Evolutionary conservation across 2,797 vertebrate species (phyloP).

Genomic region (Cyclopterus lumpus): DNA sequence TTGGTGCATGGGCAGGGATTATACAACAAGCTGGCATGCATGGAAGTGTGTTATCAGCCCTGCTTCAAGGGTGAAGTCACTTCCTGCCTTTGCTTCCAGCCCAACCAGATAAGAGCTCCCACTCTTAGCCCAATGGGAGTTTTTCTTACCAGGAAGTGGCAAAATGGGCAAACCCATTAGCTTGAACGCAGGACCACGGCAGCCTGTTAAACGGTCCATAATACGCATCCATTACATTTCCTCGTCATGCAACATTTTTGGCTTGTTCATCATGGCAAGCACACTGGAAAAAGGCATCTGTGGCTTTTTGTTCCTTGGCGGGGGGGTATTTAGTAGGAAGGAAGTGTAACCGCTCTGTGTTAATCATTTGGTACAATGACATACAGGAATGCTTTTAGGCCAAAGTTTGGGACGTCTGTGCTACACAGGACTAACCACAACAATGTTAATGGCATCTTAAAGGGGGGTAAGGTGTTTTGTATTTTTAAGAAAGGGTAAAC

Average conservation of each 20-base stretch:
- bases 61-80: conserved; percentile 74
- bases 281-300: conserved; percentile 62
- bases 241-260: conserved; percentile 43
- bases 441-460: background rate
- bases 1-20: conserved; percentile 46
- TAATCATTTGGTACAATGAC: conserved; percentile 60
- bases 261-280: conserved; percentile 34
- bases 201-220: conserved; percentile 59
- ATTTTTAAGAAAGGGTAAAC: background rate
- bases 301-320: conserved; percentile 33
- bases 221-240: conserved; percentile 65
- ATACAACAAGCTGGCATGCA: conserved; percentile 46
- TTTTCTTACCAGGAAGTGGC: conserved; percentile 78
- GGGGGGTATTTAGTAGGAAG: conserved; percentile 52
- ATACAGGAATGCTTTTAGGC: conserved; percentile 69
- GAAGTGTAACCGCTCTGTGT: conserved; percentile 59
- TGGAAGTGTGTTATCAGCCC: conserved; percentile 64
- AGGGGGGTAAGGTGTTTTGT: background rate
- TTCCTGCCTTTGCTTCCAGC: conserved; percentile 73
- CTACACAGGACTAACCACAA: background rate
- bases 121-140: conserved; percentile 53
- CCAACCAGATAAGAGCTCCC: conserved; percentile 73
- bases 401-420: conserved; percentile 19
- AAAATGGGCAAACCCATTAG: conserved; percentile 75
- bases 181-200: conserved; percentile 37